Conservation (phyloP, 2,888 invertebrate species). For the Andrena fulva region DNA sequence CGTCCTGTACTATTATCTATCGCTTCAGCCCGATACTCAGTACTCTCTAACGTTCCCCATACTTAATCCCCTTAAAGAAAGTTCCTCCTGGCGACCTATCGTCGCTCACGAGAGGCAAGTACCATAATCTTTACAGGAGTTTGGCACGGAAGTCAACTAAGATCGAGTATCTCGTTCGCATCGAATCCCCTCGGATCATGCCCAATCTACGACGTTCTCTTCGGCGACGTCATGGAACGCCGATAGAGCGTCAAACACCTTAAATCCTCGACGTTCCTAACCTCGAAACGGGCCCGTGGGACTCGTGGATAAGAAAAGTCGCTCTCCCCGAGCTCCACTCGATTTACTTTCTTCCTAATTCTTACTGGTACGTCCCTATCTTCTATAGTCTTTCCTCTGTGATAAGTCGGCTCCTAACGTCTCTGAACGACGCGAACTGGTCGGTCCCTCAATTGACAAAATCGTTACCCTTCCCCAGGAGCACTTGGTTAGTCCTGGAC, state of each 20-base stretch:
- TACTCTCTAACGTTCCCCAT: background rate
- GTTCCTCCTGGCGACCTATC: background rate
- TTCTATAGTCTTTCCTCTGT: conserved; percentile 4
- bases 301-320: conserved; percentile 1
- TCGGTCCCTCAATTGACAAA: conserved; percentile 41
- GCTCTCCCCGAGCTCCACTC: background rate
- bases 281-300: background rate
- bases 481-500: background rate
- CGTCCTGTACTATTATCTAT: background rate
- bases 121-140: conserved; percentile 4
- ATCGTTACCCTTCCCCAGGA: conserved; percentile 1
- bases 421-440: background rate
- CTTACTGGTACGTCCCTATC: conserved; percentile 6
- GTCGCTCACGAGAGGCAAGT: background rate
- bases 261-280: background rate
- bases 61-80: background rate
- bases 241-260: conserved; percentile 14
- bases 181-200: background rate
- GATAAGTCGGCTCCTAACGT: conserved; percentile 6
- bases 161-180: conserved; percentile 6
- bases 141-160: conserved; percentile 49
- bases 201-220: background rate
- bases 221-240: conserved; percentile 3
- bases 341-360: conserved; percentile 15
- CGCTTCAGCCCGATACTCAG: background rate